A percentile compares a stretch with the other conserved stretches of the same genome.
Evolutionary conservation across 2,797 vertebrate species (phyloP).

Genomic region (Picus viridis): DNA sequence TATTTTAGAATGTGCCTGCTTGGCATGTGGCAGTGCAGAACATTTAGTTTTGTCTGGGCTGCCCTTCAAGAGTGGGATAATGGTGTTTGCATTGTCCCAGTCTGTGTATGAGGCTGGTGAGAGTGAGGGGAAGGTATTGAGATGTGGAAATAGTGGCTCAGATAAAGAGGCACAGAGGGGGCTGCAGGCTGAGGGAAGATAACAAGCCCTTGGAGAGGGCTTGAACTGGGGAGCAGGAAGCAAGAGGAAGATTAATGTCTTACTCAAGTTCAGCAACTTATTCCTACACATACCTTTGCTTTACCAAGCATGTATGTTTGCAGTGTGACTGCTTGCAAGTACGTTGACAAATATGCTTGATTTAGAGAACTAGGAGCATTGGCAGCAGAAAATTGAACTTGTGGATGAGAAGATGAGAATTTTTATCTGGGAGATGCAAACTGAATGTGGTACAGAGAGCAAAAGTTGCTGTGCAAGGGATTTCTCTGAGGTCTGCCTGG

Average conservation of each 20-base stretch:
- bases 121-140: neutral
- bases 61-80: neutral
- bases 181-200: neutral
- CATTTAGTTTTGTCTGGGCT: neutral
- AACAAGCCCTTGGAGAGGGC: neutral
- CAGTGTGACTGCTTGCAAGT: neutral
- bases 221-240: neutral
- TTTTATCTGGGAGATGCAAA: neutral
- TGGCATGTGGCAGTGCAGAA: neutral
- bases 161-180: neutral
- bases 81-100: neutral
- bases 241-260: neutral
- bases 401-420: neutral
- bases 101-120: neutral
- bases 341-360: neutral
- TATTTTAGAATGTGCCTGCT: neutral
- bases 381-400: neutral
- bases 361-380: neutral
- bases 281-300: neutral
- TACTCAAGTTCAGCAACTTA: neutral
- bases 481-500: neutral
- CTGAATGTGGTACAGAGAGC: neutral
- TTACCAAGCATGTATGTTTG: neutral
- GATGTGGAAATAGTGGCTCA: neutral
- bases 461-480: neutral